Evolutionary conservation across 1,140 invertebrate genomes (phyloP).

Genomic region (Atta texana): DNA sequence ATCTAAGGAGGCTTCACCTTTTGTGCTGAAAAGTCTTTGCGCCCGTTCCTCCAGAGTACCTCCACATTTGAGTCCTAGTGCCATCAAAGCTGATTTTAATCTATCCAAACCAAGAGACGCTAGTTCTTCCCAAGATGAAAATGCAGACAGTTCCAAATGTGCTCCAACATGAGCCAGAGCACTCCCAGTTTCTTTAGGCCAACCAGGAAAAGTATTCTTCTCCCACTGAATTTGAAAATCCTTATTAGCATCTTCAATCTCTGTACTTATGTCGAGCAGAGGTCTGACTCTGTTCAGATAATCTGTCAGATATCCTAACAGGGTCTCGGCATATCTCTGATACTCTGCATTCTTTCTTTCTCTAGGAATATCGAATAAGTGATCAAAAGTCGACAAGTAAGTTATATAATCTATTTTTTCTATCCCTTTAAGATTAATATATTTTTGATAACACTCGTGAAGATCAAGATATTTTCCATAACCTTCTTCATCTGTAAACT

Average conservation of each 20-base stretch:
- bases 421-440: conserved; percentile 98
- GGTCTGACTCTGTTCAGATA: conserved; percentile 96
- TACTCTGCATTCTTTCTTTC: conserved; percentile 98
- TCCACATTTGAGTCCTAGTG: conserved; percentile 99
- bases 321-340: conserved; percentile 93
- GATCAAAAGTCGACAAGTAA: conserved; percentile 97
- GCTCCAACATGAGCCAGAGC: conserved; percentile 97
- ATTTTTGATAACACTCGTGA: conserved; percentile 98
- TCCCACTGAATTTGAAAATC: conserved; percentile 97
- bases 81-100: conserved; percentile 98
- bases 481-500: conserved; percentile 99
- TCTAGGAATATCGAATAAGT: conserved; percentile 97
- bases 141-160: conserved; percentile 98
- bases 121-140: conserved; percentile 98
- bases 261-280: conserved; percentile 93
- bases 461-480: conserved; percentile 99
- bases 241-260: conserved; percentile 92
- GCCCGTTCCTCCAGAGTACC: conserved; percentile 99
- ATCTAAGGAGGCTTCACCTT: conserved; percentile 96
- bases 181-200: conserved; percentile 98
- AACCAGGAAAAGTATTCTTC: conserved; percentile 95
- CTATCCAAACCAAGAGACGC: conserved; percentile 98
- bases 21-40: conserved; percentile 97
- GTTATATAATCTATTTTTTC: conserved; percentile 99
- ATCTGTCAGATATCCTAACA: conserved; percentile 95